Evolutionary conservation across 2,113 vertebrate species (phyloP).

Genomic region (Triplophysa rosa): DNA sequence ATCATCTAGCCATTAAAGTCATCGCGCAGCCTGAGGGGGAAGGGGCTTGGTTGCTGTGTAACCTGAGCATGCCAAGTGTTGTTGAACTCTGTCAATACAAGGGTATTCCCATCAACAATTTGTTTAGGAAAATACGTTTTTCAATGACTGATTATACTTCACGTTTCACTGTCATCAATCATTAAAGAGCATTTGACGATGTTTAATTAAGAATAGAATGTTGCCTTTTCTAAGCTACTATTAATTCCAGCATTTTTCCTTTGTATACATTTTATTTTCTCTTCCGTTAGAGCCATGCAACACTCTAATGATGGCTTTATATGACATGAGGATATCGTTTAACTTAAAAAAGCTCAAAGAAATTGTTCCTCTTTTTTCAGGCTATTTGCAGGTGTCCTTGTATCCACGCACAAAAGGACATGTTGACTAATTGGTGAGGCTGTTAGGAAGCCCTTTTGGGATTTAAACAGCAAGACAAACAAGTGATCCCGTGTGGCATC

Average conservation of each 20-base stretch:
- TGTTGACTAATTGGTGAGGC: conserved; percentile 58
- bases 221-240: too few species aligned
- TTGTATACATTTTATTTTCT: too few species aligned
- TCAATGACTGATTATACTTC: neutral
- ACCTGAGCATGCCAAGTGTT: conserved; percentile 37
- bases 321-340: neutral
- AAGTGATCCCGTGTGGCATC: conserved; percentile 53
- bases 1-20: conserved; percentile 45
- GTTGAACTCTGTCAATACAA: neutral
- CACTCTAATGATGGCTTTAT: neutral
- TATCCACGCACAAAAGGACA: conserved; percentile 4
- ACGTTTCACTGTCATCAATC: neutral
- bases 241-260: too few species aligned
- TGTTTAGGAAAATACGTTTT: neutral
- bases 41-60: conserved; percentile 20
- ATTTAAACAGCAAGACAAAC: conserved; percentile 57
- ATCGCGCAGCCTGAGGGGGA: conserved; percentile 50
- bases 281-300: too few species aligned
- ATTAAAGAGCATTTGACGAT: neutral
- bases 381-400: conserved; percentile 38
- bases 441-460: conserved; percentile 54
- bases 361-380: conserved; percentile 3
- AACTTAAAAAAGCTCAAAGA: neutral
- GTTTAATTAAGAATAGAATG: neutral
- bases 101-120: neutral